Evolutionary conservation across 2,797 vertebrate species (phyloP).

Genomic region (Rhinatrema bivittatum): DNA sequence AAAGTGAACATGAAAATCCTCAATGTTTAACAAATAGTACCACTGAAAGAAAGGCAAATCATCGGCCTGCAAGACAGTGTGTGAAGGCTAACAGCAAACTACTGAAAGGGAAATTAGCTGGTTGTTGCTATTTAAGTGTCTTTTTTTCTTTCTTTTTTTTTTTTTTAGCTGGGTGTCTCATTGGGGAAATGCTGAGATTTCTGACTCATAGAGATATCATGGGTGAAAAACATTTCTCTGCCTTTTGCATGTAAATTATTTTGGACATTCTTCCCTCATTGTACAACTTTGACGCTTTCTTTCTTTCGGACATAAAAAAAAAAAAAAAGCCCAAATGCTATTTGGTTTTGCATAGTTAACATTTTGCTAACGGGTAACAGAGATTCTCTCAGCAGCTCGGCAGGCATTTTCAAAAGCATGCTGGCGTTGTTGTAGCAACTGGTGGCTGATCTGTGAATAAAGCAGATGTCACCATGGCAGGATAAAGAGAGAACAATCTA

Average conservation of each 20-base stretch:
- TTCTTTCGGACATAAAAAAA: constrained; percentile 56
- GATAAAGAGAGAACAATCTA: constrained; percentile 60
- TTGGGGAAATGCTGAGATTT: constrained; percentile 41
- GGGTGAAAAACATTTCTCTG: constrained; percentile 42
- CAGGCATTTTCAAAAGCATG: constrained; percentile 76
- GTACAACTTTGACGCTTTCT: constrained; percentile 46
- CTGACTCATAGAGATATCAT: constrained; percentile 51
- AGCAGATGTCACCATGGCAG: constrained; percentile 74
- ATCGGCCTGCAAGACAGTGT: too few species aligned
- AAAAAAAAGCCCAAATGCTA: constrained; percentile 70
- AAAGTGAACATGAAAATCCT: neutral
- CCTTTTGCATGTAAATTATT: constrained; percentile 73
- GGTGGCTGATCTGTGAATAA: constrained; percentile 73
- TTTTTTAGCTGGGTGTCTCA: constrained; percentile 26
- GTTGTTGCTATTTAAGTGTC: constrained; percentile 36
- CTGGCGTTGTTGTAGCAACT: constrained; percentile 79
- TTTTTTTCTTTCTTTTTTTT: constrained; percentile 48
- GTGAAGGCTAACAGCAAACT: neutral
- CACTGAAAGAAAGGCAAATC: too few species aligned
- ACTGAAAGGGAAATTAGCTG: constrained; percentile 26
- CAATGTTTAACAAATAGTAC: neutral
- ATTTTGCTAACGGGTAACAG: constrained; percentile 65
- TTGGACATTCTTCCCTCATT: constrained; percentile 65
- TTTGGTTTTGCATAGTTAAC: constrained; percentile 80
- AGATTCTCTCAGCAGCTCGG: constrained; percentile 67